Percentiles rank a stretch among this genome's conserved stretches.
Conservation (phyloP, 1,140 invertebrate genomes). For the Micrasema minimum region DNA sequence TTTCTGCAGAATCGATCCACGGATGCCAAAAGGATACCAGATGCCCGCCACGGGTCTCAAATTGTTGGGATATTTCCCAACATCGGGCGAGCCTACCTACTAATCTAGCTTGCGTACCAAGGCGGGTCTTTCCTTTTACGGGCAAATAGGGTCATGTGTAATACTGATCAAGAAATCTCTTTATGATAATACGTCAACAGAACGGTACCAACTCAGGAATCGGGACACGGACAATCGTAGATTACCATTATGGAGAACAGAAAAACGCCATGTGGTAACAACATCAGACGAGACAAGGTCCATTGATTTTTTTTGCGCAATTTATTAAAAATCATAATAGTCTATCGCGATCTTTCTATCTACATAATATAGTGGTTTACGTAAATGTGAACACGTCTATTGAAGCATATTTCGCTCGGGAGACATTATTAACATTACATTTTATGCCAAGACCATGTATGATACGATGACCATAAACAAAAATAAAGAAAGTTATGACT, state of each 20-base stretch:
- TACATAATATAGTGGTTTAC: too few relatives aligned
- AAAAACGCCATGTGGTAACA: constrained; percentile 27
- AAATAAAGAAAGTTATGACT: too few relatives aligned
- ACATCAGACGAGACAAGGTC: too few relatives aligned
- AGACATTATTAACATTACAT: too few relatives aligned
- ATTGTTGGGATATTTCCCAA: not conserved
- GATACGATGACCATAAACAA: too few relatives aligned
- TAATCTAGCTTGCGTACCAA: constrained; percentile 13
- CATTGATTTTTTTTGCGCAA: too few relatives aligned
- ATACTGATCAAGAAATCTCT: constrained; percentile 21
- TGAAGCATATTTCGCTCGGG: too few relatives aligned
- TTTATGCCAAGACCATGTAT: too few relatives aligned
- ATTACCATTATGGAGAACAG: constrained; percentile 15
- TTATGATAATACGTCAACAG: constrained; percentile 20
- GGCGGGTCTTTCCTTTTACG: constrained; percentile 28
- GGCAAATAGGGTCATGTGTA: constrained; percentile 37
- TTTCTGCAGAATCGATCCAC: not conserved
- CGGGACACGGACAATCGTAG: constrained; percentile 24
- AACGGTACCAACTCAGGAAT: constrained; percentile 18
- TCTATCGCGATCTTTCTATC: too few relatives aligned
- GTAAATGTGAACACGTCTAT: too few relatives aligned
- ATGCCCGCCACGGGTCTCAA: constrained; percentile 2
- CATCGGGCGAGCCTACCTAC: not conserved
- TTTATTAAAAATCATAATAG: too few relatives aligned
- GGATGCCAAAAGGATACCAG: not conserved